A percentile compares a stretch with the other conserved stretches of the same genome.
Evolutionary conservation across 2,888 invertebrate species (phyloP).

Genomic region (Altica lythri): DNA sequence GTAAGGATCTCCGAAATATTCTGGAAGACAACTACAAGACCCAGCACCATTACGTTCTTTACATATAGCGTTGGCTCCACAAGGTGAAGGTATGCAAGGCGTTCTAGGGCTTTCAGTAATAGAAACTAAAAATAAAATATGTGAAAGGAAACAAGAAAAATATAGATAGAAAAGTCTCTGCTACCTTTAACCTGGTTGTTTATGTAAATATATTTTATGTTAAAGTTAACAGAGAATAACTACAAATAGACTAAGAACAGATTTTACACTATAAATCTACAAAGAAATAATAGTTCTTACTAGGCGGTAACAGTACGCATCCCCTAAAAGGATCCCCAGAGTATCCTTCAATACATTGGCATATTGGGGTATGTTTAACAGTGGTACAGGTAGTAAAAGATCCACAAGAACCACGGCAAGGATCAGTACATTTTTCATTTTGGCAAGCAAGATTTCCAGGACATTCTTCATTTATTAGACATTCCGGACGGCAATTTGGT

Average conservation of each 20-base stretch:
- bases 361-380: slow-evolving; percentile 77
- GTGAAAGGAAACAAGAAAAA: too few species aligned
- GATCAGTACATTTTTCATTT: slow-evolving; percentile 77
- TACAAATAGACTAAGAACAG: background rate
- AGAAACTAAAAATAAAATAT: slow-evolving; percentile 53
- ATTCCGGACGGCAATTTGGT: slow-evolving; percentile 70
- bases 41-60: slow-evolving; percentile 68
- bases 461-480: slow-evolving; percentile 74
- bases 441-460: slow-evolving; percentile 76
- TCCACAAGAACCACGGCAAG: slow-evolving; percentile 80
- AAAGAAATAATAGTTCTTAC: too few species aligned
- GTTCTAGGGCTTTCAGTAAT: slow-evolving; percentile 57
- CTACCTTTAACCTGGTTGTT: too few species aligned
- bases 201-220: too few species aligned
- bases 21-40: slow-evolving; percentile 67
- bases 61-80: slow-evolving; percentile 70
- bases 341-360: slow-evolving; percentile 74
- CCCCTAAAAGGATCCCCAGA: slow-evolving; percentile 69
- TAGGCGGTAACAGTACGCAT: slow-evolving; percentile 61
- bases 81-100: slow-evolving; percentile 70
- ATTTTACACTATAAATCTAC: too few species aligned
- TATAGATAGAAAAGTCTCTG: slow-evolving; percentile 10
- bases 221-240: background rate
- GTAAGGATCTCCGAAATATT: slow-evolving; percentile 69
- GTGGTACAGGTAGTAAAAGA: slow-evolving; percentile 75